Evolutionary conservation across 2,113 vertebrate species (phyloP), one percentile per base, ranked within the genome.

Genomic region (Ploceus nigricollis): DNA sequence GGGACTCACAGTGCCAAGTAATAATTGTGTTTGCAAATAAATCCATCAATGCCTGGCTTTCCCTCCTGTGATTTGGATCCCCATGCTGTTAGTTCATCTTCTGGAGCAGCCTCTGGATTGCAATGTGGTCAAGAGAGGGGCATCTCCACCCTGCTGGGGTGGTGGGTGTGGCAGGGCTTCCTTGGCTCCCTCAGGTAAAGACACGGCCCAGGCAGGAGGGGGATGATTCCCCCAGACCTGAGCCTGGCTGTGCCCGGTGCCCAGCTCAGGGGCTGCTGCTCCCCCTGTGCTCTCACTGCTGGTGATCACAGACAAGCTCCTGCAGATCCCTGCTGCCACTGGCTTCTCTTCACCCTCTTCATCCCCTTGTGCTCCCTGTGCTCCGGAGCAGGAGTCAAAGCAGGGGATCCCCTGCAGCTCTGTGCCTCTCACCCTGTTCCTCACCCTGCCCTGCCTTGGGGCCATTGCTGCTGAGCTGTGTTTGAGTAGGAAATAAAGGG

Each of bases 181-280:
- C 18, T 44, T 18, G 31, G 27, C 58, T 44, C 5, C 23, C 30
- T 60, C 66, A n/a, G 13, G 48, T 1, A 10, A 21, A 17, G 12
- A 8, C 35, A 90, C 40, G 13, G 68, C 66, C 31, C 68, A 5
- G 69, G 6, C 21, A 17, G 65, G 64, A 64, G 47, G 20, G 63
- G 20, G 21, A 5, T 9, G 24, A 2, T n/a, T 45, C 7, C 24
- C 39, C n/a, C 28, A 24, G 7, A 39, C 6, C 6, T 2, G 24
- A 11, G 4, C 6, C 0, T 6, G 40, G 40, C 57, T 1, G 0
- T 47, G 61, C 71, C 70, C 2, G 0, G 15, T 7, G 24, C 72
- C 88, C 7, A 24, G 42, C 82, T 30, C 69, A 2, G 6, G n/a
- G 22, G 40, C 28, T 51, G 42, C 77, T 51, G 71, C 1, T 39